Base-by-base conservation (phyloP, 1,140 invertebrate species). In the Drosophila hydei region DNA sequence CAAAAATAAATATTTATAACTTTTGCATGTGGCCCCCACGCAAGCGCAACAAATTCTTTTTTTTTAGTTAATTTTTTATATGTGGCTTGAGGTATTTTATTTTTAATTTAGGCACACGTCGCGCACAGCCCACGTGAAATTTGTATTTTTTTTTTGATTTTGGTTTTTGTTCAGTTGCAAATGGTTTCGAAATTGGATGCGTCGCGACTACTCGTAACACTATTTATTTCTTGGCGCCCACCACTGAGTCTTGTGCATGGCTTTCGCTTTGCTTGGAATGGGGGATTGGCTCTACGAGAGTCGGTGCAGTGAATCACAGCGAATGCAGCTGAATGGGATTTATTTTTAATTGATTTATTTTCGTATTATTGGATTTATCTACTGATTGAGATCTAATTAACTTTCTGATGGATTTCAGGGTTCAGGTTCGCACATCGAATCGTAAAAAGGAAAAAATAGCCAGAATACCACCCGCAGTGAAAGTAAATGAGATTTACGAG, bases 311-410 rank as follows among this genome's bases (percentile, higher is more conserved):
- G 80, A 87, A 65, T 83, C 80, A 79, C 30, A 55, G 23, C 12
- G 63, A 56, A 40, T 18, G 6, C 30, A 62, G 42, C 71, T 77
- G 43, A 48, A 60, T 71, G 72, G 79, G 75, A 84, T 80, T 85
- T 56, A 50, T 61, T 61, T 85, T 79, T 85, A 85, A 85, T 85
- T 85, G 80, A 87, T 85, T 87, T 85, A 77, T 77, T 62, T 71
- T 74, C 59, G 33, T 68, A 76, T 76, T 85, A 80, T 87, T 87
- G 73, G 65, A 87, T 84, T 84, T 63, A 61, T 76, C 58, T 43
- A 30, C 47, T 68, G 68, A 68, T 83, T 83, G 69, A 76, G 50
- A 42, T 63, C 51, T 64, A 63, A 63, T 71, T 64, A 42, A 45
- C 30, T 40, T 33, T 54, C 48, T 33, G 62, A 43, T 60, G 63